These are phyloP conservation scores for Shinisaurus crocodilurus DNA, from an alignment of 2,113 vertebrate species.

Conservation along the genomic window DNA sequence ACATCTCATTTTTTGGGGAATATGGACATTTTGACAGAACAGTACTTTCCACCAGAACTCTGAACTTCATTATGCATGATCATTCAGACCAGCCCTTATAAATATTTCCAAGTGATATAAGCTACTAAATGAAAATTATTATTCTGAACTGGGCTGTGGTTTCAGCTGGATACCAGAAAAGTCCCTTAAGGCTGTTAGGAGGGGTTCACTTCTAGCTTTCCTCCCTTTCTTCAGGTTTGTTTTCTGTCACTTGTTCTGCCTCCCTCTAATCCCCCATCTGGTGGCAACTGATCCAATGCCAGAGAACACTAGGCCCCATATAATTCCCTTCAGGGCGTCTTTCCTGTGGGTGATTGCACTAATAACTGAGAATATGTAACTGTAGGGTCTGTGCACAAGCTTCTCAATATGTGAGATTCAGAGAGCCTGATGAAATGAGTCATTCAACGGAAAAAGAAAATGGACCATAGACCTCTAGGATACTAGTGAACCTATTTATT, in stretches of 20 bases:
- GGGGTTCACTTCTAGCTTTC: neutral
- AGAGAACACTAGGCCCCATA: neutral
- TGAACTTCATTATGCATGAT: neutral
- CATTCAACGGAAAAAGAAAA: neutral
- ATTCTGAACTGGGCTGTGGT: neutral
- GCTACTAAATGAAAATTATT: neutral
- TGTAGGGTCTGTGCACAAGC: neutral
- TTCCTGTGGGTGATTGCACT: neutral
- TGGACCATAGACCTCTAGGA: neutral
- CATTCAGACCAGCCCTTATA: neutral
- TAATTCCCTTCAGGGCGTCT: neutral
- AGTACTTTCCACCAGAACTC: neutral
- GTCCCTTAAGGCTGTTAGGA: neutral
- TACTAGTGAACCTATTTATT: no score
- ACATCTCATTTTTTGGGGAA: neutral
- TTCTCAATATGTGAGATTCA: neutral
- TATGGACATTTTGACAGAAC: neutral
- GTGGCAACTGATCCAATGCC: neutral
- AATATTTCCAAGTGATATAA: neutral
- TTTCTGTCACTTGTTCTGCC: neutral
- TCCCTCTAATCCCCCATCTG: neutral
- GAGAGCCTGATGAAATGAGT: neutral
- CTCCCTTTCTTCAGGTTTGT: neutral
- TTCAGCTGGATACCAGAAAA: neutral
- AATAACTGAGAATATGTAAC: neutral